These are phyloP conservation scores for Callipepla squamata DNA, from an alignment of 2,113 vertebrate genomes.

Conservation along the genomic window DNA sequence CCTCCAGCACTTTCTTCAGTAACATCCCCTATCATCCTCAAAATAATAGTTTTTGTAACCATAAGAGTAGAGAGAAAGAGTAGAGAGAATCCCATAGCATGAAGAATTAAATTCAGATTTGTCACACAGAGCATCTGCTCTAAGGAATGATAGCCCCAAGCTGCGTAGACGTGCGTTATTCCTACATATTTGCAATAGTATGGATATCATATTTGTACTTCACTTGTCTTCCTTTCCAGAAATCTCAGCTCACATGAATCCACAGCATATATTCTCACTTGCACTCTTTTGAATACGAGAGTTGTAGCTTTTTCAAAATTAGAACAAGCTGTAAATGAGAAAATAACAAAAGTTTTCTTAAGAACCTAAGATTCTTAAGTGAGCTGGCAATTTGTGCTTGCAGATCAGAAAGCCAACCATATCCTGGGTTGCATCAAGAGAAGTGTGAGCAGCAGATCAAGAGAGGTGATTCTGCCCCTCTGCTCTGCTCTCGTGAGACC, in stretches of 20 bases:
- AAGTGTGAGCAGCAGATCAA: too few species aligned
- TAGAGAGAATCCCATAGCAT: background rate
- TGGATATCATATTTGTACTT: background rate
- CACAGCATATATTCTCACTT: background rate
- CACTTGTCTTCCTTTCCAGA: background rate
- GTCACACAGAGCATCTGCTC: background rate
- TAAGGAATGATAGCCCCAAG: background rate
- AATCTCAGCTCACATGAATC: accelerated
- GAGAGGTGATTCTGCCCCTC: too few species aligned
- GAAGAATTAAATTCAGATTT: background rate
- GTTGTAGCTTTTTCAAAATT: background rate
- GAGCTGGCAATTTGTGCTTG: too few species aligned
- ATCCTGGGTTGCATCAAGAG: too few species aligned
- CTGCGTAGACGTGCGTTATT: background rate
- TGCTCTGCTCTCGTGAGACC: too few species aligned
- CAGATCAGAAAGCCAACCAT: too few species aligned
- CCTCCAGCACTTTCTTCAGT: background rate
- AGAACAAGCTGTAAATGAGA: background rate
- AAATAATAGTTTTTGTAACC: background rate
- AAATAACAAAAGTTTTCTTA: background rate
- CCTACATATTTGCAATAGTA: background rate
- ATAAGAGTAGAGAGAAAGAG: background rate
- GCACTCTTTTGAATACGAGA: background rate
- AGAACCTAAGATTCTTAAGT: background rate
- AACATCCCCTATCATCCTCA: background rate